A percentile compares a stretch with the other conserved stretches of the same genome.
Conservation (phyloP, 2,113 vertebrate genomes). For the Sula dactylatra region DNA sequence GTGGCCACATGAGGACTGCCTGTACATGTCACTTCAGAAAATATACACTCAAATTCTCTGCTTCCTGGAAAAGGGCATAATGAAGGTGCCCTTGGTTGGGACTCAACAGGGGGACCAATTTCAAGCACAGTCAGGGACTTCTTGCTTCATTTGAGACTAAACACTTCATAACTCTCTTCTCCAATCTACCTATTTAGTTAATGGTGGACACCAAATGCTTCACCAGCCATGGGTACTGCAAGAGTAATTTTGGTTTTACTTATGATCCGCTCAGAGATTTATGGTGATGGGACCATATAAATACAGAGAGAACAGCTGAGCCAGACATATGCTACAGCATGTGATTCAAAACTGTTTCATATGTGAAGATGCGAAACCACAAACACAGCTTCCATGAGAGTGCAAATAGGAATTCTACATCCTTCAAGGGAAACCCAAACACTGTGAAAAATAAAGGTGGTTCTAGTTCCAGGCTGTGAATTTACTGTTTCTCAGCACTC, state of each 20-base stretch:
- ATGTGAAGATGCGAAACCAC: neutral
- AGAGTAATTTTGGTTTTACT: neutral
- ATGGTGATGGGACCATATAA: neutral
- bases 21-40: neutral
- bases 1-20: neutral
- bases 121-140: neutral
- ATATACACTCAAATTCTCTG: neutral
- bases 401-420: slow-evolving; percentile 5
- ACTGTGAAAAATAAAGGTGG: slow-evolving; percentile 16
- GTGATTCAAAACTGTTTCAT: slow-evolving; percentile 17
- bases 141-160: neutral
- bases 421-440: slow-evolving; percentile 6
- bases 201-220: neutral
- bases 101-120: neutral
- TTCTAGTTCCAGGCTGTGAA: slow-evolving; percentile 4
- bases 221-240: neutral
- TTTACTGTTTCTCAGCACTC: neutral
- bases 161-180: neutral
- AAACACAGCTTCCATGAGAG: neutral
- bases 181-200: neutral
- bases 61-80: neutral
- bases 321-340: slow-evolving; percentile 24
- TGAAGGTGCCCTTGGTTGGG: neutral
- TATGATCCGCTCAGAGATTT: neutral
- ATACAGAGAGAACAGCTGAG: slow-evolving; percentile 1